phyloP scores from a whole-genome alignment of 2,113 vertebrate species.

The Columbina picui region DNA sequence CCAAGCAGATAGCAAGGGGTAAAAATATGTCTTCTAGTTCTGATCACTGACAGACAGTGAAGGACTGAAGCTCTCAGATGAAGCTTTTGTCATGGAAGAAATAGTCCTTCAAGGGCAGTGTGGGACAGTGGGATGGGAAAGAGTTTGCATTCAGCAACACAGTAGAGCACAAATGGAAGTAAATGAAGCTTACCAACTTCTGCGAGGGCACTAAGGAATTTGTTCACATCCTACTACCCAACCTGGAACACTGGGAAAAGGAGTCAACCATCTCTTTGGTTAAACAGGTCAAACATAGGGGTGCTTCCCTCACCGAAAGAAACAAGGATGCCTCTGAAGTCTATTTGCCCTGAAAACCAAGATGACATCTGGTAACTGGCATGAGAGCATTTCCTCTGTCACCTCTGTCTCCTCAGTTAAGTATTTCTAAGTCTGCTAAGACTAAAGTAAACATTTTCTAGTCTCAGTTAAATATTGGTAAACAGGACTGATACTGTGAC shows the following conservation, averaged over 20 bases:
- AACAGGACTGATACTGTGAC: neutral
- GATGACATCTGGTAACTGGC: neutral
- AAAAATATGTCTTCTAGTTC: neutral
- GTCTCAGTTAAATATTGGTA: neutral
- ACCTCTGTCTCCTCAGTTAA: neutral
- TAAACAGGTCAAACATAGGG: neutral
- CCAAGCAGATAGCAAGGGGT: neutral
- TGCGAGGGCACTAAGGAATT: neutral
- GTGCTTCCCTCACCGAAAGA: neutral
- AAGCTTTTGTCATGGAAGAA: neutral
- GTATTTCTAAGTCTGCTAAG: neutral
- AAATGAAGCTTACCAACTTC: neutral
- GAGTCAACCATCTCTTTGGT: neutral
- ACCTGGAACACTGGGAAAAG: neutral
- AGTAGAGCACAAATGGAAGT: neutral
- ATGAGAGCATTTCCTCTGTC: neutral
- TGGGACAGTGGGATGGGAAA: rapidly evolving
- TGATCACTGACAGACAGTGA: neutral
- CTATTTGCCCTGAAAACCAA: neutral
- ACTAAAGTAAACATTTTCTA: neutral
- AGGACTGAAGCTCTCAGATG: neutral
- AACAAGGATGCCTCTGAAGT: neutral
- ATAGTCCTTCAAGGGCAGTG: neutral
- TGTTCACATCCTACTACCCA: neutral
- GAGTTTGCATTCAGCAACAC: neutral